These are phyloP conservation scores for Drosophila mimica DNA, from an alignment of 2,888 invertebrate genomes.

Conservation along the genomic window DNA sequence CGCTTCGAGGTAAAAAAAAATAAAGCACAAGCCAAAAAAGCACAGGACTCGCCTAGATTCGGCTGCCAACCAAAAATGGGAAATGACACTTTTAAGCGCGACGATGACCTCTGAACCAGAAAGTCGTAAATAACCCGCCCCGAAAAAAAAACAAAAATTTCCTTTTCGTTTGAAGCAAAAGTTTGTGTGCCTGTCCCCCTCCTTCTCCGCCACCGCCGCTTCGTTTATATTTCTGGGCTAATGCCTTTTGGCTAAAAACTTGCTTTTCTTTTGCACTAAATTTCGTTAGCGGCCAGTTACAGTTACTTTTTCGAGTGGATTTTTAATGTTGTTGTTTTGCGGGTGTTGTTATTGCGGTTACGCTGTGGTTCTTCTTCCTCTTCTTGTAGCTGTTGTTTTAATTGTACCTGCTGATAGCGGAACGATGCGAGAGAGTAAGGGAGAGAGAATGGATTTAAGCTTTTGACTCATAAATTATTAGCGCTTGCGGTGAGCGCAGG, in stretches of 20 bases:
- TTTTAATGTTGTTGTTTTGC: conserved; percentile 74
- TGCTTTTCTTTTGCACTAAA: conserved; percentile 76
- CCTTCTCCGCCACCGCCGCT: accelerated
- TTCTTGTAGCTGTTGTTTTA: not conserved
- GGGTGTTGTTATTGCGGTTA: conserved; percentile 70
- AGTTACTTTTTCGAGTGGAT: conserved; percentile 67
- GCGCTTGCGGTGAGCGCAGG: conserved; percentile 63
- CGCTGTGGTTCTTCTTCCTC: conserved; percentile 31
- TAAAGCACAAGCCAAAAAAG: conserved; percentile 17
- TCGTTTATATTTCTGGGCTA: conserved; percentile 65
- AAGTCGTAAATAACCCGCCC: conserved; percentile 82
- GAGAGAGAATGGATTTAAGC: conserved; percentile 62
- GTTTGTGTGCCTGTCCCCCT: conserved; percentile 3
- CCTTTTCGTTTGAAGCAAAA: conserved; percentile 57
- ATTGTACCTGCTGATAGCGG: conserved; percentile 35
- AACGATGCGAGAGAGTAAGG: not conserved
- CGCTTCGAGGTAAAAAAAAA: conserved; percentile 51
- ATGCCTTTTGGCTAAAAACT: conserved; percentile 68
- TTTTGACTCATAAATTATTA: conserved; percentile 73
- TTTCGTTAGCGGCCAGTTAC: conserved; percentile 76
- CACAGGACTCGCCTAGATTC: conserved; percentile 18
- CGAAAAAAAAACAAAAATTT: conserved; percentile 50
- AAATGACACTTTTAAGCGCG: conserved; percentile 82
- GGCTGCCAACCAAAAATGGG: conserved; percentile 59
- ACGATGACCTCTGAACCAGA: conserved; percentile 83